phyloP scores from a whole-genome alignment of 2,113 vertebrate species.

The Gymnorhina tibicen region DNA sequence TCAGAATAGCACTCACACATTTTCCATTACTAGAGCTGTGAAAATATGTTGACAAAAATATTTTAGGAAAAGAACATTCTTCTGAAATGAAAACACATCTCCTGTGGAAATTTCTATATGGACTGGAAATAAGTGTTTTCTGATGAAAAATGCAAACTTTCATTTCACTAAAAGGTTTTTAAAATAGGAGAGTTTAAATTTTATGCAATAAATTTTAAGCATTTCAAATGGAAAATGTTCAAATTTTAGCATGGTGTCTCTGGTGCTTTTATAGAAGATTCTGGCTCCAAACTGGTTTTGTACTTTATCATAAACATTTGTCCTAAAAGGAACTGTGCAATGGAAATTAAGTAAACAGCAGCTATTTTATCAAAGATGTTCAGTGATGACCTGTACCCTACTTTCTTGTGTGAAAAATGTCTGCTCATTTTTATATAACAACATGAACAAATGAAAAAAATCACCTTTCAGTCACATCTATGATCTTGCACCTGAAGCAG shows the following conservation, averaged over 20 bases:
- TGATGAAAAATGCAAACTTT: not conserved
- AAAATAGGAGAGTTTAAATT: not conserved
- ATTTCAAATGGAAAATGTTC: not conserved
- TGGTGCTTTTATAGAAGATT: not conserved
- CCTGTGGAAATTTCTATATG: not conserved
- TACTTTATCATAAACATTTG: not conserved
- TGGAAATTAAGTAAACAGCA: not conserved
- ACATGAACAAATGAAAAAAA: not conserved
- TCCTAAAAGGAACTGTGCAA: not conserved
- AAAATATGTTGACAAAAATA: not conserved
- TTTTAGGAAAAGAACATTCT: not conserved
- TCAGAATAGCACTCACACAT: not conserved
- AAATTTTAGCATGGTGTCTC: not conserved
- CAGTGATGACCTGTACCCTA: not conserved
- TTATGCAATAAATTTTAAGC: not conserved
- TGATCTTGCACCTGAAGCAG: not conserved
- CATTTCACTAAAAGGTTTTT: not conserved
- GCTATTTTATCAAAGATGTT: not conserved
- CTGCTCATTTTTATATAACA: not conserved
- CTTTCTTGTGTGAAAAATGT: not conserved
- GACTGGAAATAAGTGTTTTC: not conserved
- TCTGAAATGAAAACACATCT: not conserved
- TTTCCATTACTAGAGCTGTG: not conserved
- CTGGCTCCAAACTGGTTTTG: not conserved
- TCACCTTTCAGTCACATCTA: not conserved